Conservation (phyloP, 2,113 vertebrate species). For the Coryphaenoides rupestris region DNA sequence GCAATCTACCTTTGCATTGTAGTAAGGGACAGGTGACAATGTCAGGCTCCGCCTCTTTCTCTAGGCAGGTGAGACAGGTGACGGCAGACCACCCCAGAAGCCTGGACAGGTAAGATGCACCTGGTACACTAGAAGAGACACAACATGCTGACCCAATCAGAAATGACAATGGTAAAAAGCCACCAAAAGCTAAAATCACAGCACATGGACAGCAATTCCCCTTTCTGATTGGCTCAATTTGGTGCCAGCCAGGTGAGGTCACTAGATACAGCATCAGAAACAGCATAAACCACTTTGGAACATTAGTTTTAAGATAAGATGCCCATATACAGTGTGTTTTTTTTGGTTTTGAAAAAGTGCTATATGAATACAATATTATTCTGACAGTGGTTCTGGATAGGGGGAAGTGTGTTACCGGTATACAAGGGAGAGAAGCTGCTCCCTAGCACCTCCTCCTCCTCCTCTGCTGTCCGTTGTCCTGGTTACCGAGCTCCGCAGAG, state of each 20-base stretch:
- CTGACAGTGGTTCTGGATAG: background rate
- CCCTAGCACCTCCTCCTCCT: conserved; percentile 6
- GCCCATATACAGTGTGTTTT: too few relatives aligned
- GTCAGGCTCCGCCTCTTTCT: conserved; percentile 7
- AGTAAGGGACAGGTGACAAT: conserved; percentile 65
- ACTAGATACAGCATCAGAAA: too few relatives aligned
- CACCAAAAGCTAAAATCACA: too few relatives aligned
- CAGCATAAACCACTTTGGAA: too few relatives aligned
- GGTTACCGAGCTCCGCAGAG: conserved; percentile 44
- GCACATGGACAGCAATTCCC: too few relatives aligned
- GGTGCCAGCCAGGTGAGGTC: too few relatives aligned
- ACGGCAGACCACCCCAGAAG: conserved; percentile 33
- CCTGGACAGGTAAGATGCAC: conserved; percentile 42
- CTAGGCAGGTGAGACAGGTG: conserved; percentile 76
- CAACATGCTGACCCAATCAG: background rate
- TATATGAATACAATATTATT: too few relatives aligned
- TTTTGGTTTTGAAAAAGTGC: too few relatives aligned
- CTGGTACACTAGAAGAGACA: conserved; percentile 45
- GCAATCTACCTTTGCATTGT: conserved; percentile 71
- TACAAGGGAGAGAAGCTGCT: conserved; percentile 56
- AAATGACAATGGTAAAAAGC: conserved; percentile 11
- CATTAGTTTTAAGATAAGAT: too few relatives aligned
- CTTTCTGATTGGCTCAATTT: too few relatives aligned
- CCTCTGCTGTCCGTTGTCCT: conserved; percentile 15
- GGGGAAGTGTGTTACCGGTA: conserved; percentile 52